Evolutionary conservation across 2,113 vertebrate genomes (phyloP), one percentile per base, ranked within the genome.

Genomic region (Dipodomys merriami): DNA sequence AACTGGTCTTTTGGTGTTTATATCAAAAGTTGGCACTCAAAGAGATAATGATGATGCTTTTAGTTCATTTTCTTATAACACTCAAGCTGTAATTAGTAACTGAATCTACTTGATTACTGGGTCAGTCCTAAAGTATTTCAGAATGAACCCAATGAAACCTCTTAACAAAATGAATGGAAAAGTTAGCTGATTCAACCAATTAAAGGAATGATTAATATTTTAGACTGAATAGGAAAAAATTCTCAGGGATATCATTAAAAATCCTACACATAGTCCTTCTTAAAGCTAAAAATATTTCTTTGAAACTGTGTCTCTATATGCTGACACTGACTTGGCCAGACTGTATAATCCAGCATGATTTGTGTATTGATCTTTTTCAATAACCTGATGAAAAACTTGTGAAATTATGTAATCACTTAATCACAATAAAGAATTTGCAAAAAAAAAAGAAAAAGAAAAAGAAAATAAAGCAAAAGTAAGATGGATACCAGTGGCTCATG

Each of bases 1-100:
- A 82, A 74, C 20, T 65, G 80, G 67, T 64, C 33, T 49, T 86
- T 79, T 86, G 64, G 25, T 83, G 71, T 60, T 78, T 35, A 65
- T 62, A 57, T 91, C 60, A 67, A 67, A 91, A 62, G 71, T 83
- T 82, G 8, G 33, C 23, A 64, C 6, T 85, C 64, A 79, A 67
- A 25, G 79, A 90, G 57, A 73, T 57, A 68, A 67, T 39, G 25
- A 65, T 29, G 73, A 60, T 77, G 83, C 60, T 84, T 97, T 96
- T 96, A 81, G 46, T 46, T 95, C 92, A 96, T 97, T 94, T 94
- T 96, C 94, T 95, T 91, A 77, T 95, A 96, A 94, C 83, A 79
- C 85, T 92, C 95, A 96, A 95, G 10, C 92, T 97, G 80, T 86
- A 93, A 94, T 90, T 95, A 96, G 76, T 95, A 95, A 86, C 46